phyloP scores from a whole-genome alignment of 2,113 vertebrate genomes.

The Oreochromis niloticus region DNA sequence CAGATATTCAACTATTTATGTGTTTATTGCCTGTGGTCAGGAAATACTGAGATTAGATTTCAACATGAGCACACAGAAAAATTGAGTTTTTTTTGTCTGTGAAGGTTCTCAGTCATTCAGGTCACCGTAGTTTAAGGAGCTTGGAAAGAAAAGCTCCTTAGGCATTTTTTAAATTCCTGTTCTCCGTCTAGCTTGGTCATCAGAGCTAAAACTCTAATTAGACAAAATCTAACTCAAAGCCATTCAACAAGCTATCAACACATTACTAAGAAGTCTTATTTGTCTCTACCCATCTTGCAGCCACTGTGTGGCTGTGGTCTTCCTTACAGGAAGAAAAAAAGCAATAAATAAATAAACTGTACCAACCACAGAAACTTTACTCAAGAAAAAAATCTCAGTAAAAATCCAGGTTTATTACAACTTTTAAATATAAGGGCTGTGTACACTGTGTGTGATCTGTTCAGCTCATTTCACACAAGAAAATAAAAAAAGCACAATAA shows the following conservation, averaged over 20 bases:
- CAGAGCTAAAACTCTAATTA: neutral
- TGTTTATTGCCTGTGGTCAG: neutral
- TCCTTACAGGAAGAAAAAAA: neutral
- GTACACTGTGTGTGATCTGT: neutral
- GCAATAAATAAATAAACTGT: neutral
- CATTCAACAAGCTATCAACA: neutral
- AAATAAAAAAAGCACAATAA: neutral
- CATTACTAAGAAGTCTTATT: neutral
- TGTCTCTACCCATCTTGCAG: neutral
- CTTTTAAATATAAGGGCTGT: neutral
- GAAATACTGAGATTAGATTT: neutral
- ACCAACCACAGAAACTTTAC: neutral
- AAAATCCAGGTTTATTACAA: constrained; percentile 31
- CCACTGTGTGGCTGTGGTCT: neutral
- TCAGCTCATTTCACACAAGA: neutral
- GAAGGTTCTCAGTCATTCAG: neutral
- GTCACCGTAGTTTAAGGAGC: neutral
- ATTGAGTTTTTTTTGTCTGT: neutral
- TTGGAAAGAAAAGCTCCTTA: neutral
- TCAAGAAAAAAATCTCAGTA: neutral
- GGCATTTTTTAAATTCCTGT: neutral
- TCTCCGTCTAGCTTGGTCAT: neutral
- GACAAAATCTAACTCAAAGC: neutral
- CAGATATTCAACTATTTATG: neutral
- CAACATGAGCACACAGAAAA: neutral